Evolutionary conservation across 2,888 invertebrate species (phyloP).

Genomic region (Drosophila meridionalis): DNA sequence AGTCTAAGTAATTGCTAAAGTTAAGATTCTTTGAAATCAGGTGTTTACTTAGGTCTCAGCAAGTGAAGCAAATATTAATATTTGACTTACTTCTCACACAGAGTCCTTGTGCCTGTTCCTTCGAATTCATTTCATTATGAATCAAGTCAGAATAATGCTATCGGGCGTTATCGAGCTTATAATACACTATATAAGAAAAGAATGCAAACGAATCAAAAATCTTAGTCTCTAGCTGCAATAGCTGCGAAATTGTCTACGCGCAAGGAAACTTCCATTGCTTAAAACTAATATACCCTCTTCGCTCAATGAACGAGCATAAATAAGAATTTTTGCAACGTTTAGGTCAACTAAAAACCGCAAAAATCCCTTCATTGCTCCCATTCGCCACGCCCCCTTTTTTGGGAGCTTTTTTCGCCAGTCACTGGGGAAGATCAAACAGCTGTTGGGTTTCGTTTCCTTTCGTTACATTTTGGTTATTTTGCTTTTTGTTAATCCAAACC

Average conservation of each 20-base stretch:
- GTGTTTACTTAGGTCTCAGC: neutral
- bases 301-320: neutral
- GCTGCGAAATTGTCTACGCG: neutral
- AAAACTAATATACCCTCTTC: neutral
- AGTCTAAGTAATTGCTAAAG: neutral
- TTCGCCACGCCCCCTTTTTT: neutral
- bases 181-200: neutral
- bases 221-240: neutral
- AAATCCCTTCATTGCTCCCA: too few species aligned
- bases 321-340: neutral
- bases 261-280: neutral
- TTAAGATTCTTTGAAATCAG: neutral
- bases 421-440: slow-evolving; percentile 3
- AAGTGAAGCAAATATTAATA: neutral
- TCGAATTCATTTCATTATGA: neutral
- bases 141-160: neutral
- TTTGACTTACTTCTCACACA: neutral
- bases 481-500: slow-evolving; percentile 5
- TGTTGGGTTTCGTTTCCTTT: neutral
- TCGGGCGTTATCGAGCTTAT: neutral
- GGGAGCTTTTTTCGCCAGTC: neutral
- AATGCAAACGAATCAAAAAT: neutral
- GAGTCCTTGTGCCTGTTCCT: neutral
- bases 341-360: neutral
- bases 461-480: neutral